Evolutionary conservation across 2,888 invertebrate genomes (phyloP), one percentile per base, ranked within the genome.

Genomic region (Cenopis cana): DNA sequence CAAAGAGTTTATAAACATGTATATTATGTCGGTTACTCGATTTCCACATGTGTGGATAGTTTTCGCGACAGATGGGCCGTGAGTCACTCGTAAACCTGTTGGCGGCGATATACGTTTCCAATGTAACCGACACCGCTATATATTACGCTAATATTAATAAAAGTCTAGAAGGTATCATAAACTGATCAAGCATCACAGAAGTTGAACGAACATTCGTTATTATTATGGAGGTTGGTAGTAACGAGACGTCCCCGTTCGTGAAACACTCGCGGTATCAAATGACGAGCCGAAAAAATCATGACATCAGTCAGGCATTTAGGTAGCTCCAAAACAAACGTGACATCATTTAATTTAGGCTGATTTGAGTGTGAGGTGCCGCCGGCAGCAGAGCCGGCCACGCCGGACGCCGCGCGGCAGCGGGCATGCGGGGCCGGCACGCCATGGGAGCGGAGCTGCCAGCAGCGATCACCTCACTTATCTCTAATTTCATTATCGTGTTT

Each of bases 11-110:
- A 82, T 85, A 85, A 85, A 84, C 78, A 76, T 81, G 77, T 81
- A 59, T 59, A 65, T 65, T 69, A 84, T 81, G 79, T 85, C 83
- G 83, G 81, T 82, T 85, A 82, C 76, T 81, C 80, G 85, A 86
- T 90, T 89, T 90, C 87, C 88, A 89, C 88, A 89, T 86, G 85
- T 85, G 87, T 79, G 79, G 84, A 89, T 85, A 88, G 86, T 89
- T 90, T 89, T 89, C 87, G 88, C 89, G 86, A 88, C 93, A 93
- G 91, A 91, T 93, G 93, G 92, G 85, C 80, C 75, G 77, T 93
- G 93, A 93, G 80, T 93, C 93, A 93, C 87, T 75, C 64, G 64
- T 52, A 64, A 90, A 92, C 93, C 89, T 87, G 93, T 87, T 88
- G 76, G 77, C 79, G 75, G 74, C 77, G 78, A 81, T 83, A 83